Evolutionary conservation across 2,113 vertebrate genomes (phyloP).

Genomic region (human (Homo sapiens)): DNA sequence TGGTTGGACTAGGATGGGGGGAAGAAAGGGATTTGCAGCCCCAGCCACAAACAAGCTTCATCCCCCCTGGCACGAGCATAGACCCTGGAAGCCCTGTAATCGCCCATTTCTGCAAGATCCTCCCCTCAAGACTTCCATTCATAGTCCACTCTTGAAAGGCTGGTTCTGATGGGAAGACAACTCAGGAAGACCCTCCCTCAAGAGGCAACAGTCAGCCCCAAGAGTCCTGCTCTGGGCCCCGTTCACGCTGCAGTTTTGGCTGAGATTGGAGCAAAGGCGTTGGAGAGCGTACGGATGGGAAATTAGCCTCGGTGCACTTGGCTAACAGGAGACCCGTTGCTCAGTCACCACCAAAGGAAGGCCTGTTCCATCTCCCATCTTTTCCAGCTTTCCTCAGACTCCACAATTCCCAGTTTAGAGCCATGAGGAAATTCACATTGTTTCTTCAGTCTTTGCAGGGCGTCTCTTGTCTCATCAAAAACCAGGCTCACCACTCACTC

Average conservation of each 20-base stretch:
- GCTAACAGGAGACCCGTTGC: neutral
- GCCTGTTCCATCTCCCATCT: neutral
- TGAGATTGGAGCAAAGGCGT: neutral
- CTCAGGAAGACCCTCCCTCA: neutral
- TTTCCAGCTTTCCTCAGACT: neutral
- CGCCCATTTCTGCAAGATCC: neutral
- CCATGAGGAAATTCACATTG: neutral
- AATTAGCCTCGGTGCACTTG: neutral
- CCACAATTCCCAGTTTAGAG: conserved; percentile 7
- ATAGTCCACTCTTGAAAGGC: neutral
- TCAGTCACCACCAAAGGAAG: neutral
- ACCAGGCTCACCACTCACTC: neutral
- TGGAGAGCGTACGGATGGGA: neutral
- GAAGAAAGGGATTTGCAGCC: neutral
- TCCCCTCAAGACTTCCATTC: neutral
- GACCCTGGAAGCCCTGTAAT: neutral
- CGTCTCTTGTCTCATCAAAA: neutral
- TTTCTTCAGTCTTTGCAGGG: neutral
- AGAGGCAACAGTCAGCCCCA: neutral
- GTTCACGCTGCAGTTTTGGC: neutral
- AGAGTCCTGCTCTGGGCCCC: neutral
- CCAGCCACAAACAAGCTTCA: neutral
- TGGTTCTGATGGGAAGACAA: neutral
- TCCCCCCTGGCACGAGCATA: neutral
- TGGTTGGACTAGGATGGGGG: neutral